A percentile compares a stretch with the other conserved stretches of the same genome.
Conservation (phyloP, 2,113 vertebrate species). For the Pelvicachromis taeniatus region DNA sequence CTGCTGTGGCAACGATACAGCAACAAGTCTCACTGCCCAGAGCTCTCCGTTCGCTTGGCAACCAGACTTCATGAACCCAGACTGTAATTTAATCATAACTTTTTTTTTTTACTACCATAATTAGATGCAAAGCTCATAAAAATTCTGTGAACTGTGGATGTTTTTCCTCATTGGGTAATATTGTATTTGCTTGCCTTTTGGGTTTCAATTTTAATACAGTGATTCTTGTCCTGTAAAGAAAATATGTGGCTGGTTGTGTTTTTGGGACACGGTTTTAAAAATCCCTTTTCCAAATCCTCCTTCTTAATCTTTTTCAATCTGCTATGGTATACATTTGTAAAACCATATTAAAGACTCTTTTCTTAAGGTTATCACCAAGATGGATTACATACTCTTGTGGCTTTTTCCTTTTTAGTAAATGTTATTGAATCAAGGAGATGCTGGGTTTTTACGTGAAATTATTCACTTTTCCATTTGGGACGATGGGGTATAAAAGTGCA, state of each 20-base stretch:
- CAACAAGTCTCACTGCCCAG: conserved; percentile 47
- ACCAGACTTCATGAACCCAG: conserved; percentile 27
- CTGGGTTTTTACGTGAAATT: background rate
- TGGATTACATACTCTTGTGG: conserved; percentile 3
- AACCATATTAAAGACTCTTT: background rate
- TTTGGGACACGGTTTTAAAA: background rate
- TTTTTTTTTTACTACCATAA: background rate
- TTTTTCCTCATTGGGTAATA: conserved; percentile 19
- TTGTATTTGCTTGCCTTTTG: background rate
- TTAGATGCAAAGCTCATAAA: conserved; percentile 25
- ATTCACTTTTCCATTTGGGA: background rate
- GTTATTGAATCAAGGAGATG: background rate
- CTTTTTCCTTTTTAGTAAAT: background rate
- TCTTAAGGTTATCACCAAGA: background rate
- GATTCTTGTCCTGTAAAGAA: background rate
- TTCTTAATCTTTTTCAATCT: background rate
- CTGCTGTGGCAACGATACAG: conserved; percentile 58
- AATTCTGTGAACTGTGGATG: conserved; percentile 4
- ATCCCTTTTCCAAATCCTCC: background rate
- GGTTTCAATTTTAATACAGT: background rate
- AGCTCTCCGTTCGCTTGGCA: conserved; percentile 23
- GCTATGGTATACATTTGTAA: background rate
- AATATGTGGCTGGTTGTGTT: background rate
- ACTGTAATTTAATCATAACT: conserved; percentile 12
- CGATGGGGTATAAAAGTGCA: background rate